Conservation (phyloP, 2,888 invertebrate genomes). For the Thecocarcelia acutangulata region DNA sequence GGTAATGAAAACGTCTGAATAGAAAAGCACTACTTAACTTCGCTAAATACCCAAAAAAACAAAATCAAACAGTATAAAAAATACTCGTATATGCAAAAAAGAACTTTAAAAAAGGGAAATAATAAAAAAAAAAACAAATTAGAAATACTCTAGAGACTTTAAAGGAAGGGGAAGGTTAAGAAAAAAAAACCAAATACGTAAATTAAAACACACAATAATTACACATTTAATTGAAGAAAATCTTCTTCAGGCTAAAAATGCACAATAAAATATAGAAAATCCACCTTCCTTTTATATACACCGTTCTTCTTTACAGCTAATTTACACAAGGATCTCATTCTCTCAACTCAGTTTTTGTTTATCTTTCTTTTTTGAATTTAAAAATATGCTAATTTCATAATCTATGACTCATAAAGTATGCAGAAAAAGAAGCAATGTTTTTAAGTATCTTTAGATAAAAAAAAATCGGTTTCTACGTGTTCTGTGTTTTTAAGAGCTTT, state of each 20-base stretch:
- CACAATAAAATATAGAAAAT: conserved; percentile 65
- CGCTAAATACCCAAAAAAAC: conserved; percentile 72
- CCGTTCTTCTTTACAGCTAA: conserved; percentile 25
- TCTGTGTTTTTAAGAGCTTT: conserved; percentile 70
- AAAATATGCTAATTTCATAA: conserved; percentile 79
- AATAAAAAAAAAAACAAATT: conserved; percentile 68
- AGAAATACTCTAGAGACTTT: conserved; percentile 70
- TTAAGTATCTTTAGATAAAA: conserved; percentile 33
- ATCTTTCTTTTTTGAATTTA: conserved; percentile 46
- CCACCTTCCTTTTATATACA: background rate
- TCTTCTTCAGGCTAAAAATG: conserved; percentile 64
- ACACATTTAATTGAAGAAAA: conserved; percentile 80
- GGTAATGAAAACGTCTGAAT: conserved; percentile 65
- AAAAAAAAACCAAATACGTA: conserved; percentile 47
- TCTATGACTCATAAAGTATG: conserved; percentile 71
- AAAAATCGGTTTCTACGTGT: conserved; percentile 67
- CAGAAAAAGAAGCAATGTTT: conserved; percentile 28
- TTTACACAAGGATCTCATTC: conserved; percentile 36
- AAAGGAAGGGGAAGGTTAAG: conserved; percentile 35
- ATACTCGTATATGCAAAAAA: conserved; percentile 42
- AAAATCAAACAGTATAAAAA: conserved; percentile 76
- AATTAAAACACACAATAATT: conserved; percentile 77
- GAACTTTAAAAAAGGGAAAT: conserved; percentile 53
- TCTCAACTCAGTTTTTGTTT: conserved; percentile 34
- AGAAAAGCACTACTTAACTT: conserved; percentile 45